Evolutionary conservation across 2,797 vertebrate genomes (phyloP), one percentile per base, ranked within the genome.

Genomic region (Arnoldichthys spilopterus): DNA sequence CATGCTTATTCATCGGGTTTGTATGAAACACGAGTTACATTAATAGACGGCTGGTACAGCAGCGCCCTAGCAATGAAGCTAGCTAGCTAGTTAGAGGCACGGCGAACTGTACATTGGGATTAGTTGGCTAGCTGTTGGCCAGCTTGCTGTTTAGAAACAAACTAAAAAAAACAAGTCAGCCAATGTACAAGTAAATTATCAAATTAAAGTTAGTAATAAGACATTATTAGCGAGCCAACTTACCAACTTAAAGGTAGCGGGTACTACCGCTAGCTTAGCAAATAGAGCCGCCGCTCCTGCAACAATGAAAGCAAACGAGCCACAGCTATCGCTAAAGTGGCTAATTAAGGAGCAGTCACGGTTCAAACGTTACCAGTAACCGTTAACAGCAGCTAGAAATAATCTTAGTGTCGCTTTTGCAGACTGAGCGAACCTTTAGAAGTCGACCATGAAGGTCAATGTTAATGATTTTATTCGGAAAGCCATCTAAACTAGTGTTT

Each of bases 261-360:
- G n/a, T n/a, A n/a, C n/a, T n/a, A n/a, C 12, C 37, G 53, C 22
- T 56, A 56, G 53, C 53, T 24, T 56, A 3, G 53, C 53, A 8
- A 37, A 37, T n/a, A n/a, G n/a, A n/a, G n/a, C n/a, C n/a, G n/a
- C n/a, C n/a, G 53, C 49, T 56, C 24, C n/a, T 24, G 53, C 40
- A 62, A 63, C 59, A 56, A 67, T 67, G 63, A 58, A 30, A 1
- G 16, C 20, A 61, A 53, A 28, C 40, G 34, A 76, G 58, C 58
- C 24, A 6, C n/a, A 22, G 45, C 58, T 43, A 40, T 43, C 0
- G 61, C 68, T 20, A 63, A 37, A 30, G 1, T n/a, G 3, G 24
- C 47, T 40, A 15, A 59, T 49, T 7, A 34, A 6, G 12, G 34
- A 37, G 12, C 18, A 20, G 51, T 34, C 18, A 26, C 34, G 6